A percentile compares a stretch with the other conserved stretches of the same genome.
phyloP scores from a whole-genome alignment of 2,113 vertebrate species.

The Aythya baeri region DNA sequence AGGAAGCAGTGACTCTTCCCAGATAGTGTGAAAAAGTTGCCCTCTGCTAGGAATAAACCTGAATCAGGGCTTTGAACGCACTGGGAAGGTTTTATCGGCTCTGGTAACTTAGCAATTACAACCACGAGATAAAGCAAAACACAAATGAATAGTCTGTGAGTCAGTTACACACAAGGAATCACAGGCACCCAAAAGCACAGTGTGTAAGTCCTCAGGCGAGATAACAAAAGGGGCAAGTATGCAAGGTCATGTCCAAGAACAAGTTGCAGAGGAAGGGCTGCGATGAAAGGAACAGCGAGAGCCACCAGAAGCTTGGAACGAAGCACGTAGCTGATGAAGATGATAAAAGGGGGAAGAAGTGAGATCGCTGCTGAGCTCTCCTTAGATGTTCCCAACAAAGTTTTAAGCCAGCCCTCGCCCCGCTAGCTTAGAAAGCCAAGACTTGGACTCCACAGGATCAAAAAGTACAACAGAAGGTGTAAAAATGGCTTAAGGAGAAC shows the following conservation, averaged over 20 bases:
- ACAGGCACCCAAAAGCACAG: background rate
- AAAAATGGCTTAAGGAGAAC: background rate
- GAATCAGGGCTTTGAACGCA: background rate
- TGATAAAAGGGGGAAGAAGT: background rate
- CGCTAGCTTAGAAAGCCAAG: background rate
- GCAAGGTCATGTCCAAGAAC: background rate
- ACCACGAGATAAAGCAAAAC: background rate
- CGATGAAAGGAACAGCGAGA: background rate
- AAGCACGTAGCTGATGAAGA: background rate
- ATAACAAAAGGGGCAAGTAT: background rate
- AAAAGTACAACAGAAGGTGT: background rate
- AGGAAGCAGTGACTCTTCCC: background rate
- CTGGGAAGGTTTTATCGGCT: background rate
- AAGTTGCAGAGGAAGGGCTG: background rate
- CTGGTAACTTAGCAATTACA: background rate
- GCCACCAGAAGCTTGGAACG: fast-evolving
- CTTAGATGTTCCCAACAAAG: background rate
- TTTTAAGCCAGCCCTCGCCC: background rate
- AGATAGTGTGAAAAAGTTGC: background rate
- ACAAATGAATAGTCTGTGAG: background rate
- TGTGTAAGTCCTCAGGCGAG: background rate
- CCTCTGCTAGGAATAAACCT: background rate
- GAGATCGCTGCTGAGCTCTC: background rate
- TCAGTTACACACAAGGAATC: background rate
- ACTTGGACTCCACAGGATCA: background rate